Evolutionary conservation across 2,888 invertebrate species (phyloP), one percentile per base, ranked within the genome.

Genomic region (Thysanoteuthis rhombus): DNA sequence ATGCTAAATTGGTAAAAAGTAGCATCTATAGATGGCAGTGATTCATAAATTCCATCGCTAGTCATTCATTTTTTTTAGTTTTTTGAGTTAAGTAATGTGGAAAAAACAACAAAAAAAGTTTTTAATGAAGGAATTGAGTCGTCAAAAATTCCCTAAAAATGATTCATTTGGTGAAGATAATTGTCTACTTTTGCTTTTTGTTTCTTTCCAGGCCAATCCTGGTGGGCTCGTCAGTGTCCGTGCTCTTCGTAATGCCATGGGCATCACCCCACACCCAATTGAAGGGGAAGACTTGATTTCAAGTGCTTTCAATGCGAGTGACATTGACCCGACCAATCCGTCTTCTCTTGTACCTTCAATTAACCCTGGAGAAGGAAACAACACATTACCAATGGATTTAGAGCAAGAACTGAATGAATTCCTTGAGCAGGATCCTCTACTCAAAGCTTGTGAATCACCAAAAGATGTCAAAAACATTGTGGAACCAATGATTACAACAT

Each of bases 231-330:
- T 94, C 92, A 95, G 94, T 93, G 93, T 95, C 5, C 94, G 94
- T 89, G 94, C 95, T 40, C 89, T 95, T 12, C 93, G 95, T 8
- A 94, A 94, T 19, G 95, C 95, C 2, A 94, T 95, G 95, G 95
- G 95, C 16, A 95, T 95, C 90, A 93, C 94, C 12, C 47, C 94
- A 19, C 45, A 95, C 25, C 94, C 95, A 8, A 92, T 93, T 58
- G 93, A 93, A 89, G 90, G 93, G 36, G 75, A 93, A 2, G 93
- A 39, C 58, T 28, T 45, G 45, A n/a, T 45, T 25, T 42, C 89
- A 19, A 40, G 40, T 42, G 40, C 92, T n/a, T 58, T 52, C 38
- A 92, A 92, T 42, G 32, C 45, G 40, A 45, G 45, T 42, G 92
- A 92, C 36, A 75, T 75, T 16, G 75, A 75, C 16, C 25, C 36